phyloP scores from a whole-genome alignment of 2,888 invertebrate genomes.

The Amphiduros pacificus region DNA sequence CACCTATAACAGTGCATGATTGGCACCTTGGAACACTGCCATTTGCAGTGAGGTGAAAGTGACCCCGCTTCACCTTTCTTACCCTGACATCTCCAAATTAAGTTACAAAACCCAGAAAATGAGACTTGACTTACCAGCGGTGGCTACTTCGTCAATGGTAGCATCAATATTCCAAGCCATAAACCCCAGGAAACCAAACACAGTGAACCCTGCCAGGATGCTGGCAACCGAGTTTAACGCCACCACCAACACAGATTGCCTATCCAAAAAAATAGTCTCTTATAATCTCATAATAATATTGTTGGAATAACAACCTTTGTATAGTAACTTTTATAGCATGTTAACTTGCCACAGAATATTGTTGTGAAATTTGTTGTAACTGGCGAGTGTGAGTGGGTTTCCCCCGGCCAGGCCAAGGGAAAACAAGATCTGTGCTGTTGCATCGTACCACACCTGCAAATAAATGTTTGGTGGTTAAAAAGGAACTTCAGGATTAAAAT shows the following conservation, averaged over 20 bases:
- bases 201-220: slow-evolving; percentile 57
- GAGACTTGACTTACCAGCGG: too few relatives aligned
- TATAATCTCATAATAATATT: too few relatives aligned
- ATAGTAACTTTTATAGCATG: too few relatives aligned
- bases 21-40: too few relatives aligned
- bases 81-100: too few relatives aligned
- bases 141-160: slow-evolving; percentile 45
- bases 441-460: slow-evolving; percentile 54
- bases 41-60: too few relatives aligned
- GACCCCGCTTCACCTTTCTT: too few relatives aligned
- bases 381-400: slow-evolving; percentile 57
- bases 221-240: slow-evolving; percentile 53
- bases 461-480: too few relatives aligned
- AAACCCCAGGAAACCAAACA: slow-evolving; percentile 55
- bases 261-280: slow-evolving; percentile 31
- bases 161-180: slow-evolving; percentile 39
- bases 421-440: slow-evolving; percentile 57
- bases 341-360: slow-evolving; percentile 35
- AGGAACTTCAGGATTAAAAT: too few relatives aligned
- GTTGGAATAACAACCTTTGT: too few relatives aligned
- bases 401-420: slow-evolving; percentile 57
- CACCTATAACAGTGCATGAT: too few relatives aligned
- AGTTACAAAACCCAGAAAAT: too few relatives aligned
- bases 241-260: slow-evolving; percentile 49
- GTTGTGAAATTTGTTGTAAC: slow-evolving; percentile 60